Base-by-base conservation (phyloP, 1,140 invertebrate genomes). In the Cheumatopsyche charites region DNA sequence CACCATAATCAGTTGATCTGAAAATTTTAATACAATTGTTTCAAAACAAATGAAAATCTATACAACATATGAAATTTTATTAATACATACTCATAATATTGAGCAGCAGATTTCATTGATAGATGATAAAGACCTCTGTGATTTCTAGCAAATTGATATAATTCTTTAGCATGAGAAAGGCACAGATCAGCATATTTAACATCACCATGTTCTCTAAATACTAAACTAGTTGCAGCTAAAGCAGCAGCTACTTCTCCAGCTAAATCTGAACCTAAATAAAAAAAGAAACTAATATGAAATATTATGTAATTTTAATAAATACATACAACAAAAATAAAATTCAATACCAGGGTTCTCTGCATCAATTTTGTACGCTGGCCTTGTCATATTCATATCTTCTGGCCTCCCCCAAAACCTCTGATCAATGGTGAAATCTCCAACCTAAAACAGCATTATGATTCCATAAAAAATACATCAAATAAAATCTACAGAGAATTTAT, bases 211-310 rank as follows among this genome's bases (percentile, higher is more conserved):
- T 69, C 45, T 26, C 77, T 78, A 70, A 87, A 87, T 2, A 89
- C 82, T 4, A 87, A 82, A 21, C 86, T 83, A 41, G 86, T 79
- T 0, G 87, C 87, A 1, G 88, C 86, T 12, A 90, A 79, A 4
- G 88, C 87, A 0, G 88, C 88, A 1, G 88, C 85, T 1, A 87
- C 87, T 78, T 90, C 88, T 1, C 84, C 87, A 0, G 88, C 88
- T 7, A 90, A 76, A 77, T 91, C 89, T 15, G 87, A 87, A 47
- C 89, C 88, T 82, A 77, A 72, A 42, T 41, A 42, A 17, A 63
- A 63, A 11, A 26, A 15, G 1, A n/a, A 63, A 42, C 1, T 29
- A 23, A 26, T 58, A 21, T 52, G 52, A 6, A 58, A 58, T 21
- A 42, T 13, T 62, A 49, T 62, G 13, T 62, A 2, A 58, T 47